phyloP scores from a whole-genome alignment of 2,797 vertebrate species.

The Pantherophis alleghaniensis region DNA sequence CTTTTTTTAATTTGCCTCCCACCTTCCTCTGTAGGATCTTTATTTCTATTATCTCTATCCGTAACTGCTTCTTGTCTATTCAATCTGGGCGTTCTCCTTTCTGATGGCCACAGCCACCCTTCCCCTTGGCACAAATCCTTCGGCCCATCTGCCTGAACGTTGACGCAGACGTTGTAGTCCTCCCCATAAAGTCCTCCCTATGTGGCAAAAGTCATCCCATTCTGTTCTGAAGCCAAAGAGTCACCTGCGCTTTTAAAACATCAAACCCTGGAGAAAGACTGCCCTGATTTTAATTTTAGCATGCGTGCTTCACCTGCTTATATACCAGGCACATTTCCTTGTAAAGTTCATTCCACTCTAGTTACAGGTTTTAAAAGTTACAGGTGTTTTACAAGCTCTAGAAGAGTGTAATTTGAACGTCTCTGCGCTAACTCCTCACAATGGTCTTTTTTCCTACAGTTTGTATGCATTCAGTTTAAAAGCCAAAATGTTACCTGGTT shows the following conservation, averaged over 20 bases:
- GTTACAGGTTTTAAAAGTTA: not conserved
- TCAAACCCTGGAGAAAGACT: not conserved
- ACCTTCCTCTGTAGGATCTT: no score
- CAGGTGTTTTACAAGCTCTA: not conserved
- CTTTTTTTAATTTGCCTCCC: no score
- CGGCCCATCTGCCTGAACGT: not conserved
- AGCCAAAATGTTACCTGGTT: not conserved
- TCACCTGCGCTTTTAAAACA: not conserved
- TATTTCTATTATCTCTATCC: no score
- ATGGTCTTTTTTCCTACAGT: not conserved
- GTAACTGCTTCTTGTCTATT: no score
- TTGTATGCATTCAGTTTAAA: not conserved
- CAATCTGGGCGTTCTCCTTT: not conserved
- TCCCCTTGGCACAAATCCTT: not conserved
- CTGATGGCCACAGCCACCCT: not conserved
- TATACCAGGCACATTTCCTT: not conserved
- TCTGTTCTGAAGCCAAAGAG: not conserved
- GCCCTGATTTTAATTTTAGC: not conserved
- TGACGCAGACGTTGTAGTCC: not conserved
- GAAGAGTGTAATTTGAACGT: not conserved
- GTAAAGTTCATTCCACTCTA: not conserved
- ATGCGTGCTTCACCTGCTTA: not conserved
- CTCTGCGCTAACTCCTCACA: not conserved
- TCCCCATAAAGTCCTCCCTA: not conserved
- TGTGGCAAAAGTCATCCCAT: not conserved